Percentiles rank a stretch among this genome's conserved stretches.
Evolutionary conservation across 2,113 vertebrate species (phyloP).

Genomic region (Bujurquina vittata): DNA sequence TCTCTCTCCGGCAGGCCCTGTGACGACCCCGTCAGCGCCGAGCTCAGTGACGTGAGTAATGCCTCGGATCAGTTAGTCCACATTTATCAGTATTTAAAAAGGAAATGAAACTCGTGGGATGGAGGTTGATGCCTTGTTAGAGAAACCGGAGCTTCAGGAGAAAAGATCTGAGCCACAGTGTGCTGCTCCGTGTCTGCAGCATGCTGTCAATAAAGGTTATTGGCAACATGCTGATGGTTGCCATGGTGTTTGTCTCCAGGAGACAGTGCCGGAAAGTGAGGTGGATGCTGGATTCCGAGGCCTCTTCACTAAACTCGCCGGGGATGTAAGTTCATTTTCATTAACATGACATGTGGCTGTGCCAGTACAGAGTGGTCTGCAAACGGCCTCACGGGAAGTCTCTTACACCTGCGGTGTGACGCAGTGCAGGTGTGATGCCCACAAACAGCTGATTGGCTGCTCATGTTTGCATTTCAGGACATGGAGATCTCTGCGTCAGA

Average conservation of each 20-base stretch:
- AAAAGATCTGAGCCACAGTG: background rate
- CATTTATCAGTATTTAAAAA: background rate
- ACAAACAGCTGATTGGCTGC: background rate
- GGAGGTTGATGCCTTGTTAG: background rate
- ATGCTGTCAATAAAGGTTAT: background rate
- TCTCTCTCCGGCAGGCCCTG: constrained; percentile 66
- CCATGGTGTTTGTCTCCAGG: constrained; percentile 72
- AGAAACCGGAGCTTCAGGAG: background rate
- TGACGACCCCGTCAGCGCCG: constrained; percentile 78
- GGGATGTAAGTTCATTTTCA: constrained; percentile 72
- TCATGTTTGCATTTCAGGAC: constrained; percentile 76
- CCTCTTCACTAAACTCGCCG: constrained; percentile 84
- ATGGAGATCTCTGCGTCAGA: constrained; percentile 82
- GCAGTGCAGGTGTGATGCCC: background rate
- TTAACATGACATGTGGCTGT: background rate
- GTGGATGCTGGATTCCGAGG: constrained; percentile 79
- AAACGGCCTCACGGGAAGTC: background rate
- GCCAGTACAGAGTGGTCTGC: background rate
- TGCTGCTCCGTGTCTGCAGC: no score
- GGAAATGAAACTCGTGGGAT: background rate
- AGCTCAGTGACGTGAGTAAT: constrained; percentile 73
- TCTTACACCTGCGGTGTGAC: background rate
- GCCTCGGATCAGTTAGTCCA: background rate
- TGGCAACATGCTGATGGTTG: background rate
- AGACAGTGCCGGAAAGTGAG: constrained; percentile 70